phyloP scores from a whole-genome alignment of 2,797 vertebrate species.

The Manis pentadactyla region DNA sequence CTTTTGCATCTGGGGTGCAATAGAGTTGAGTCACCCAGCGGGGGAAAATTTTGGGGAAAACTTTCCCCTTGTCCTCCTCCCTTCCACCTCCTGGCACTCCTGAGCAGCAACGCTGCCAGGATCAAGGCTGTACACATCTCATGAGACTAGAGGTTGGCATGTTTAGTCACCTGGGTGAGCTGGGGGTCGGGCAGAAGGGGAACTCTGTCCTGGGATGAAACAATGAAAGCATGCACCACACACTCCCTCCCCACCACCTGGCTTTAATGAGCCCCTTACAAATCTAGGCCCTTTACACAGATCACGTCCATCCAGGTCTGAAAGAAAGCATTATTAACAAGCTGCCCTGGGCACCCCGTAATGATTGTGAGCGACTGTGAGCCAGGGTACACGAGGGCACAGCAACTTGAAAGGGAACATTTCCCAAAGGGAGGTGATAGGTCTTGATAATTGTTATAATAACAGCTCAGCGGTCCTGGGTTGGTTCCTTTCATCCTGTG shows the following conservation, averaged over 20 bases:
- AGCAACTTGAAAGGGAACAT: slow-evolving; percentile 78
- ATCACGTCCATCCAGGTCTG: slow-evolving; percentile 57
- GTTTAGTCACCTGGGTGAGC: not conserved
- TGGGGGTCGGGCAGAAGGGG: not conserved
- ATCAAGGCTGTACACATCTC: slow-evolving; percentile 70
- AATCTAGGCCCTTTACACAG: slow-evolving; percentile 76
- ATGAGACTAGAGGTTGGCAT: not conserved
- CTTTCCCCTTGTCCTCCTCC: slow-evolving; percentile 45
- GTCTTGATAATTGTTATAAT: slow-evolving; percentile 81
- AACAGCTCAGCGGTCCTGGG: slow-evolving; percentile 74
- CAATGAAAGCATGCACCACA: not conserved
- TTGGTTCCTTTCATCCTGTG: slow-evolving; percentile 78
- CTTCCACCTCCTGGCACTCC: not conserved
- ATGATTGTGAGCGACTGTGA: slow-evolving; percentile 77
- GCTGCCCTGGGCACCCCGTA: slow-evolving; percentile 78
- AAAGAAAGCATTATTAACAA: slow-evolving; percentile 81
- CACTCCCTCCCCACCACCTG: not conserved
- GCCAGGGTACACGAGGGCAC: slow-evolving; percentile 66
- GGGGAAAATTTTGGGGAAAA: slow-evolving; percentile 64
- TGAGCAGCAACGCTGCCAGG: slow-evolving; percentile 65
- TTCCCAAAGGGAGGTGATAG: slow-evolving; percentile 80
- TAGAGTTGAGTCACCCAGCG: slow-evolving; percentile 54
- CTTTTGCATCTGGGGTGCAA: slow-evolving; percentile 39
- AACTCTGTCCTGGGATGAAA: slow-evolving; percentile 2
- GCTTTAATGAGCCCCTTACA: slow-evolving; percentile 34